A percentile compares a stretch with the other conserved stretches of the same genome.
These are phyloP conservation scores for Eubasilissa regina DNA, from an alignment of 1,140 invertebrate genomes.

Conservation along the genomic window DNA sequence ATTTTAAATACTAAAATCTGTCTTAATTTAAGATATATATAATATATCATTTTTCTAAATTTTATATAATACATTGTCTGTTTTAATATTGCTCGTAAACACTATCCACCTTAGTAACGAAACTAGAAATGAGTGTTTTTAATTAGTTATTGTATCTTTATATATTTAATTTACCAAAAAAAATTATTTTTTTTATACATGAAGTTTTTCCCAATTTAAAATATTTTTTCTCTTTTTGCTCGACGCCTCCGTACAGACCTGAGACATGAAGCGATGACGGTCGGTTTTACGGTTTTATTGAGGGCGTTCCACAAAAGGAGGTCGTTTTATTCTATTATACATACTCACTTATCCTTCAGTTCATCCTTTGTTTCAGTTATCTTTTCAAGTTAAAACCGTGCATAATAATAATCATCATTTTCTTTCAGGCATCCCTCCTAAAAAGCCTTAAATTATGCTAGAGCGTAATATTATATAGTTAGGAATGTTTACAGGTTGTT, in stretches of 20 bases:
- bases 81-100: too few species aligned
- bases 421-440: not conserved
- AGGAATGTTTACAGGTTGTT: too few species aligned
- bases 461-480: too few species aligned
- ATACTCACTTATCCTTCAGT: slow-evolving; percentile 39
- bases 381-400: slow-evolving; percentile 15
- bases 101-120: too few species aligned
- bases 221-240: not conserved
- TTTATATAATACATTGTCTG: too few species aligned
- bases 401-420: slow-evolving; percentile 26
- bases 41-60: too few species aligned
- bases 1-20: too few species aligned
- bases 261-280: slow-evolving; percentile 54
- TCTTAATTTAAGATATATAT: too few species aligned
- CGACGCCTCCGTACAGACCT: not conserved
- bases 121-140: too few species aligned
- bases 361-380: slow-evolving; percentile 46
- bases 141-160: too few species aligned
- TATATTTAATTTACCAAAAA: not conserved
- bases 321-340: slow-evolving; percentile 49
- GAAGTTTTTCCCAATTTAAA: not conserved
- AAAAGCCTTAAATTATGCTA: not conserved
- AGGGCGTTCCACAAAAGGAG: slow-evolving; percentile 41
- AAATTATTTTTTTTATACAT: not conserved
- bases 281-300: slow-evolving; percentile 53